Evolutionary conservation across 2,888 invertebrate genomes (phyloP).

Genomic region (Netelia virgata): DNA sequence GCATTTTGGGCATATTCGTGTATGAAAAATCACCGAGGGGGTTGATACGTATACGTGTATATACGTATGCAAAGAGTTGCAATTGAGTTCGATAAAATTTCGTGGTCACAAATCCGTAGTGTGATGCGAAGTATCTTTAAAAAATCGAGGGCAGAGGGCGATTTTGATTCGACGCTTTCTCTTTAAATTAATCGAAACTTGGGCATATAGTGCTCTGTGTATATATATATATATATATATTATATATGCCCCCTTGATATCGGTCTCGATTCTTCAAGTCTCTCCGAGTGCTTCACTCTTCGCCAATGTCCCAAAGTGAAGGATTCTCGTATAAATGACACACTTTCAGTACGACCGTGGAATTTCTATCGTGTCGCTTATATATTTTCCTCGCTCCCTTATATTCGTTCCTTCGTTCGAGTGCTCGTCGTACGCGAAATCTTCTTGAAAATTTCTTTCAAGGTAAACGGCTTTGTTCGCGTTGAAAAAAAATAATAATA

Average conservation of each 20-base stretch:
- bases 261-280: slow-evolving; percentile 16
- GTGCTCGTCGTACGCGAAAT: background rate
- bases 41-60: background rate
- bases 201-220: background rate
- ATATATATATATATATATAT: background rate
- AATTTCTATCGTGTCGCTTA: background rate
- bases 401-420: background rate
- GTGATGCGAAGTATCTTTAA: background rate
- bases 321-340: background rate
- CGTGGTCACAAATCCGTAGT: background rate
- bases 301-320: slow-evolving; percentile 24
- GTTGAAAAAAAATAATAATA: too few relatives aligned
- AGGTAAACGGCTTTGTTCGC: background rate
- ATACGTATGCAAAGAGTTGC: background rate
- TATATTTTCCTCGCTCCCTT: background rate
- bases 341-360: background rate
- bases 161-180: background rate
- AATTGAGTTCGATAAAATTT: slow-evolving; percentile 18
- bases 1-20: slow-evolving; percentile 26
- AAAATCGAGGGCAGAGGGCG: background rate
- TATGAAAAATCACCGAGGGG: slow-evolving; percentile 14
- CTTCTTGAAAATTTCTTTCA: background rate
- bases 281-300: background rate
- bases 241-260: background rate
- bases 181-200: slow-evolving; percentile 26